Percentiles rank a stretch among this genome's conserved stretches.
Conservation (phyloP, 2,113 vertebrate genomes). For the Paramisgurnus dabryanus region DNA sequence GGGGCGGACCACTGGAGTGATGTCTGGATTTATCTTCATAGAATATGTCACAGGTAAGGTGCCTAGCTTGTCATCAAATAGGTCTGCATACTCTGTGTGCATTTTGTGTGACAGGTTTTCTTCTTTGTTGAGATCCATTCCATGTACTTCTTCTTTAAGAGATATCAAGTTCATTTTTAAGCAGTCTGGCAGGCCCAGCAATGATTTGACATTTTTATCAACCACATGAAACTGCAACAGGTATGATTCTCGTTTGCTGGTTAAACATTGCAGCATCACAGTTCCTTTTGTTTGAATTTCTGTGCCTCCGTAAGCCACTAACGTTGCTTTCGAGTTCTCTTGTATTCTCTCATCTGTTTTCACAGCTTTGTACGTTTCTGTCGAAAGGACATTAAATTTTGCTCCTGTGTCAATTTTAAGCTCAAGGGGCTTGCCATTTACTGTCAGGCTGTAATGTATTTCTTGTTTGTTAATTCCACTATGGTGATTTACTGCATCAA, state of each 20-base stretch:
- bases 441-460: conserved; percentile 2
- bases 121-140: not conserved
- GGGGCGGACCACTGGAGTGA: not conserved
- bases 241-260: not conserved
- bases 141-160: not conserved
- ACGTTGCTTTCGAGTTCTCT: not conserved
- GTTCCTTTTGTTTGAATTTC: not conserved
- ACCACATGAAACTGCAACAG: not conserved
- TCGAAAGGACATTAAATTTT: conserved; percentile 10
- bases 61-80: not conserved
- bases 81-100: not conserved
- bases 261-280: not conserved
- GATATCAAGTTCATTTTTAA: not conserved
- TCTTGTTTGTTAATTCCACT: too few relatives aligned
- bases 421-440: not conserved
- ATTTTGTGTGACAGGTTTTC: not conserved
- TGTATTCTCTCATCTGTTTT: not conserved
- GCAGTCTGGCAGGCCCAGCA: conserved; percentile 13
- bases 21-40: not conserved
- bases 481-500: not conserved
- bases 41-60: not conserved
- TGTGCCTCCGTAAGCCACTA: conserved; percentile 3
- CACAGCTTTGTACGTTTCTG: not conserved
- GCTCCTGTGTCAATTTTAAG: not conserved
- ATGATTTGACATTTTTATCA: conserved; percentile 1